phyloP scores from a whole-genome alignment of 2,888 invertebrate genomes.

The Fragum sueziense region DNA sequence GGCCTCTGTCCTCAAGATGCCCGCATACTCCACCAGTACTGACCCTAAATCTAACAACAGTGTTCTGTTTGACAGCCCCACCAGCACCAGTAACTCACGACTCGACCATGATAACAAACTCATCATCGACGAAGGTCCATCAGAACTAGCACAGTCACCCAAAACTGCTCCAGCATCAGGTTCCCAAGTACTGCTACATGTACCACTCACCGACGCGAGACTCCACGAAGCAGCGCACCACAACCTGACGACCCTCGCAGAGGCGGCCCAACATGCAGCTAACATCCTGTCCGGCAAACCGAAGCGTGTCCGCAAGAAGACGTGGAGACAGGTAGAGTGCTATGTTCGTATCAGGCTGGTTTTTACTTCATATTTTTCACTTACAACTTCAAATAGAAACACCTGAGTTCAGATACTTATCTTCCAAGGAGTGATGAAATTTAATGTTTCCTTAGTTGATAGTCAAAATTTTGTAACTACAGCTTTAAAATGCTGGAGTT shows the following conservation, averaged over 20 bases:
- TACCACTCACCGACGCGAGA: background rate
- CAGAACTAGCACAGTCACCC: constrained; percentile 15
- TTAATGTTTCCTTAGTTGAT: no score
- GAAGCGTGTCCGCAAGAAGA: constrained; percentile 80
- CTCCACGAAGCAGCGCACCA: constrained; percentile 65
- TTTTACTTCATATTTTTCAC: constrained; percentile 64
- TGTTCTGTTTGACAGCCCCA: constrained; percentile 42
- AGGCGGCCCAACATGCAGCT: constrained; percentile 65
- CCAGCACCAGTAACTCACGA: constrained; percentile 19
- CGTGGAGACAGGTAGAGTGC: constrained; percentile 78
- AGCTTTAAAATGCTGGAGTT: no score
- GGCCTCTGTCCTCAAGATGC: constrained; percentile 49
- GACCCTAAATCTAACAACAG: constrained; percentile 35
- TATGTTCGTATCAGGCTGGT: constrained; percentile 72
- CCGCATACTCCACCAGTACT: constrained; percentile 12
- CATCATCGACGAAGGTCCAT: constrained; percentile 45
- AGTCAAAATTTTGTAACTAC: no score
- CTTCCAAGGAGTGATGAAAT: no score
- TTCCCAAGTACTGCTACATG: background rate
- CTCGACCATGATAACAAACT: constrained; percentile 29
- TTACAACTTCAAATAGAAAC: constrained; percentile 36
- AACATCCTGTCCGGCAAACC: constrained; percentile 62
- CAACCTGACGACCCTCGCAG: constrained; percentile 73
- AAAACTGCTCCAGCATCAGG: background rate
- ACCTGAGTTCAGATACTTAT: constrained; percentile 10